Base-by-base conservation (phyloP, 1,140 invertebrate species). In the Drosophila gunungcola region DNA sequence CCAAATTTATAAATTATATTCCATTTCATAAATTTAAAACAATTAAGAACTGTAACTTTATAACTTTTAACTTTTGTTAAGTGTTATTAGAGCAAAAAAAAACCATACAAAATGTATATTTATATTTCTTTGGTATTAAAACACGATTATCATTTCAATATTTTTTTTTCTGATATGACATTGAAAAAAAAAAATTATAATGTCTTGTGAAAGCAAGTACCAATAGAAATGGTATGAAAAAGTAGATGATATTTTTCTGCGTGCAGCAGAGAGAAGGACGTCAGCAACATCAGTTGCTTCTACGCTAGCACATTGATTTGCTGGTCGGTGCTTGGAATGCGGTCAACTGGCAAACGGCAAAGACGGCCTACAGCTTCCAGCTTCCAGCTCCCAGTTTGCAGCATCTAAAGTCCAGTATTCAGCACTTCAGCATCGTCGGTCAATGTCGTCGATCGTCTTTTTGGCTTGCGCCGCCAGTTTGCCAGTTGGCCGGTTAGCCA, bases 221-320 rank as follows among this genome's bases (percentile, higher is more conserved):
- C 3, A 10, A 39, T 12, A 1, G n/a, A 4, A n/a, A 39, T 39
- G 10, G 3, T 4, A 4, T 39, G 1, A 39, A 4, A 1, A 39
- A 39, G 38, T 1, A 9, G 4, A n/a, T 39, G 1, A 38, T 4
- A 38, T 39, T 11, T 11, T 41, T 53, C 16, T 21, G 36, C 29
- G 49, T 62, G 55, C 65, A 67, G 68, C 53, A 62, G 76, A 62
- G 58, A 80, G 61, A 57, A 69, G 61, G 56, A 81, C 61, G 53
- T 36, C 54, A 54, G 46, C 73, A 51, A 54, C 29, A 42, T 60
- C 16, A 21, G 80, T 48, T 56, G 73, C 73, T 79, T 86, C 61
- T 60, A 68, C 65, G 75, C 69, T 73, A 75, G 83, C 83, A 82
- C 82, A 85, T 81, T 86, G 82, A 85, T 85, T 85, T 86, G 78